These are phyloP conservation scores for Xiphophorus couchianus DNA, from an alignment of 2,113 vertebrate genomes.

Conservation along the genomic window DNA sequence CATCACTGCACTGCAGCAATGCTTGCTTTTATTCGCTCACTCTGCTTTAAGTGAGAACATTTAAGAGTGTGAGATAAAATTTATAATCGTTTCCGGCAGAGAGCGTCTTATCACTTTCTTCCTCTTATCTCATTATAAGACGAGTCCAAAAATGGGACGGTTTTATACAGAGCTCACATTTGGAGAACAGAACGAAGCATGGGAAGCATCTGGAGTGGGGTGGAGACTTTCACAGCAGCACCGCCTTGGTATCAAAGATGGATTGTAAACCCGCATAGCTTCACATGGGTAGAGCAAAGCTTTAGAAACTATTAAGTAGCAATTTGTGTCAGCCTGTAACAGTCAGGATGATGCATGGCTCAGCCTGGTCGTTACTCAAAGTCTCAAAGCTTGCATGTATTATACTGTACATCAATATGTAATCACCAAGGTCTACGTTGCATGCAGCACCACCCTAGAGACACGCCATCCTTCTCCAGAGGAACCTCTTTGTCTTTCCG, in stretches of 20 bases:
- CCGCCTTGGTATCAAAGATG: slow-evolving; percentile 12
- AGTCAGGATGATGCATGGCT: slow-evolving; percentile 43
- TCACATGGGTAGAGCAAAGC: slow-evolving; percentile 29
- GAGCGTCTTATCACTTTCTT: slow-evolving; percentile 1
- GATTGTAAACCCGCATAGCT: slow-evolving; percentile 24
- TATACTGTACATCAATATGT: slow-evolving; percentile 10
- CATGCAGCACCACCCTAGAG: slow-evolving; percentile 19
- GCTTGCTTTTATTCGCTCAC: slow-evolving; percentile 1
- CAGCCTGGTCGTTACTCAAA: slow-evolving; percentile 42
- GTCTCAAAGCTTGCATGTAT: slow-evolving; percentile 38
- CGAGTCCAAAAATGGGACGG: slow-evolving; percentile 13
- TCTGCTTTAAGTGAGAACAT: slow-evolving; percentile 17
- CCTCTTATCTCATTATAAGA: background rate
- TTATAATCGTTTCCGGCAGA: background rate
- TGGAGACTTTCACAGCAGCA: slow-evolving; percentile 19
- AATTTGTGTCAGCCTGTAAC: slow-evolving; percentile 49
- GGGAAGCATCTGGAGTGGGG: slow-evolving; percentile 13
- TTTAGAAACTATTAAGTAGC: slow-evolving; percentile 54
- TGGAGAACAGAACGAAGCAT: slow-evolving; percentile 36
- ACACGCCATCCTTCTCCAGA: slow-evolving; percentile 4
- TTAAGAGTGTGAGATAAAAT: slow-evolving; percentile 4
- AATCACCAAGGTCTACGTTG: slow-evolving; percentile 11
- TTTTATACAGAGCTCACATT: slow-evolving; percentile 7
- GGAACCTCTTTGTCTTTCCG: slow-evolving; percentile 18
- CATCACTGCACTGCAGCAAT: background rate